phyloP scores from a whole-genome alignment of 2,888 invertebrate genomes.

The Augiades crinisus region DNA sequence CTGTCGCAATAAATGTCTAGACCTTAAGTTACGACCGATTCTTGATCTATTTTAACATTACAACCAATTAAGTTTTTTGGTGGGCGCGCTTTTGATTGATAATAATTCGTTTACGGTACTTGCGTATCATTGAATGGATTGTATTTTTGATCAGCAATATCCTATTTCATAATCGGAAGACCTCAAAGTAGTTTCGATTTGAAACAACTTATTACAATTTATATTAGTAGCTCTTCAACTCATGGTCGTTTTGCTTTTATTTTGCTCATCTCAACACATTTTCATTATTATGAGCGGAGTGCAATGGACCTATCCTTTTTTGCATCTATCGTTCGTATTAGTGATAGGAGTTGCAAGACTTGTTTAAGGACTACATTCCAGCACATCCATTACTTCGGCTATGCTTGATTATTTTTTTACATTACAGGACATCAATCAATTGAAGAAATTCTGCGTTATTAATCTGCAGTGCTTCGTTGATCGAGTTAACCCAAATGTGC shows the following conservation, averaged over 20 bases:
- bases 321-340: constrained; percentile 9
- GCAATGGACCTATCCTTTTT: constrained; percentile 2
- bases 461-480: not conserved
- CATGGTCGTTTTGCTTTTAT: not conserved
- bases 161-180: not conserved
- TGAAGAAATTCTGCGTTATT: not conserved
- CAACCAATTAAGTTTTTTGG: constrained; percentile 4
- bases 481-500: not conserved
- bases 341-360: constrained; percentile 9
- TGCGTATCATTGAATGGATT: not conserved
- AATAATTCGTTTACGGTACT: not conserved
- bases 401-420: not conserved
- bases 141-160: not conserved
- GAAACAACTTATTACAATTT: no score
- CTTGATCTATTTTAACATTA: constrained; percentile 5
- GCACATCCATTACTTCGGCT: not conserved
- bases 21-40: constrained; percentile 16
- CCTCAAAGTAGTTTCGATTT: not conserved
- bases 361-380: constrained; percentile 13
- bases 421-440: not conserved
- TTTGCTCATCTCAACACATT: not conserved
- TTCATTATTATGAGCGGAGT: not conserved
- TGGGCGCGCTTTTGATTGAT: not conserved
- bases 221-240: no score
- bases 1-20: constrained; percentile 20